Conservation (phyloP, 64 coral and sea anemone species). For the Porites australiensis region DNA sequence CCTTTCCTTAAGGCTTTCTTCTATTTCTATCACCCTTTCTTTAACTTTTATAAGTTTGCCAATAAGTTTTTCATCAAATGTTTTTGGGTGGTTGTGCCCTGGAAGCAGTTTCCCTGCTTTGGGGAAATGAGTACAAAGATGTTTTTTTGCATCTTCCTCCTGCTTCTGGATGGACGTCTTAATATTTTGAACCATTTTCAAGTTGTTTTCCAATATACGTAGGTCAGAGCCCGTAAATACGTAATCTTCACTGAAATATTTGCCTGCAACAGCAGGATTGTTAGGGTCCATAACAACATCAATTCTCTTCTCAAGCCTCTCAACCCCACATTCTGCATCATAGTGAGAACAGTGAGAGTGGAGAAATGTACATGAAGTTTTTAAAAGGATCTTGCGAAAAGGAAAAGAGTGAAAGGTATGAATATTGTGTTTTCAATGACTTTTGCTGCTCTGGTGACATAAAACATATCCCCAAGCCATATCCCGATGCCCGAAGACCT, state of each 20-base stretch:
- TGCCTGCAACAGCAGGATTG: constrained; percentile 59
- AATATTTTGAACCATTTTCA: constrained; percentile 63
- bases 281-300: constrained; percentile 65
- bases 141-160: constrained; percentile 60
- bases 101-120: too few species aligned
- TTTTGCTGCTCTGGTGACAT: too few species aligned
- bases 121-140: constrained; percentile 42
- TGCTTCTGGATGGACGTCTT: constrained; percentile 60
- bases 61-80: too few species aligned
- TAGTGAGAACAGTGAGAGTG: constrained; percentile 11
- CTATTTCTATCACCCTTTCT: too few species aligned
- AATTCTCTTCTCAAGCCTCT: constrained; percentile 60
- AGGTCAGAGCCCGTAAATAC: constrained; percentile 46
- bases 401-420: constrained; percentile 21
- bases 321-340: constrained; percentile 59
- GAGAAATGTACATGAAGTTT: constrained; percentile 31
- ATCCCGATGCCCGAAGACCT: constrained; percentile 48
- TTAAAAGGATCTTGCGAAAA: constrained; percentile 47
- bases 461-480: constrained; percentile 18
- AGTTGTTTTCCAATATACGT: constrained; percentile 61
- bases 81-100: too few species aligned
- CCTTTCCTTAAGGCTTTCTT: too few species aligned
- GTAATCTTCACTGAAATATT: constrained; percentile 68
- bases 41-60: too few species aligned
- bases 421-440: neutral